These are phyloP conservation scores for Pelosia muscerda DNA, from an alignment of 2,888 invertebrate genomes.

Conservation along the genomic window DNA sequence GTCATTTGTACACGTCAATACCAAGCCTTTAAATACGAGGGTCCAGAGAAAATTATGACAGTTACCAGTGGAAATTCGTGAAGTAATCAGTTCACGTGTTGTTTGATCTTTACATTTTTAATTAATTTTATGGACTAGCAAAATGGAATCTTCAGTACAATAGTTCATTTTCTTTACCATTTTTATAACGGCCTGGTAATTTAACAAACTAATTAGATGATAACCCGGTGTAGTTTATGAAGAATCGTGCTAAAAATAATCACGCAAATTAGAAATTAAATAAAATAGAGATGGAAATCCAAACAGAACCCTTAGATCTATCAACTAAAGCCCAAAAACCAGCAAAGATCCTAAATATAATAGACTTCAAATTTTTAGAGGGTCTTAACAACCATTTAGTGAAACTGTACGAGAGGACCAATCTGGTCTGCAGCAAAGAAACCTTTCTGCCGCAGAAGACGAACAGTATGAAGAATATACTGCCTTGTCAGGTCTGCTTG, in stretches of 20 bases:
- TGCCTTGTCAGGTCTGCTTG: slow-evolving; percentile 88
- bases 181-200: background rate
- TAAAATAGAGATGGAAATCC: slow-evolving; percentile 62
- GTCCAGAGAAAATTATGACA: slow-evolving; percentile 64
- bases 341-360: slow-evolving; percentile 65
- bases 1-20: slow-evolving; percentile 73
- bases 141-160: background rate
- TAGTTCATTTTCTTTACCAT: background rate
- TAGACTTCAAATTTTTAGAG: slow-evolving; percentile 77
- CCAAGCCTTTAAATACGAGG: slow-evolving; percentile 76
- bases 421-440: slow-evolving; percentile 58
- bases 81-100: slow-evolving; percentile 55
- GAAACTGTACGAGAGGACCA: slow-evolving; percentile 76
- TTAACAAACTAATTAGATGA: background rate
- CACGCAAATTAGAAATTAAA: background rate
- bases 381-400: slow-evolving; percentile 78
- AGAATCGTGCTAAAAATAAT: background rate
- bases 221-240: background rate
- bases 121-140: slow-evolving; percentile 11
- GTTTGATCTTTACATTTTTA: slow-evolving; percentile 10
- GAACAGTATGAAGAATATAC: slow-evolving; percentile 66
- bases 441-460: slow-evolving; percentile 49
- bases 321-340: slow-evolving; percentile 65
- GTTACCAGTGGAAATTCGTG: slow-evolving; percentile 71
- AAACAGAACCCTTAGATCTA: slow-evolving; percentile 79